These are phyloP conservation scores for Tinamus major DNA, from an alignment of 2,797 vertebrate species.

Conservation along the genomic window DNA sequence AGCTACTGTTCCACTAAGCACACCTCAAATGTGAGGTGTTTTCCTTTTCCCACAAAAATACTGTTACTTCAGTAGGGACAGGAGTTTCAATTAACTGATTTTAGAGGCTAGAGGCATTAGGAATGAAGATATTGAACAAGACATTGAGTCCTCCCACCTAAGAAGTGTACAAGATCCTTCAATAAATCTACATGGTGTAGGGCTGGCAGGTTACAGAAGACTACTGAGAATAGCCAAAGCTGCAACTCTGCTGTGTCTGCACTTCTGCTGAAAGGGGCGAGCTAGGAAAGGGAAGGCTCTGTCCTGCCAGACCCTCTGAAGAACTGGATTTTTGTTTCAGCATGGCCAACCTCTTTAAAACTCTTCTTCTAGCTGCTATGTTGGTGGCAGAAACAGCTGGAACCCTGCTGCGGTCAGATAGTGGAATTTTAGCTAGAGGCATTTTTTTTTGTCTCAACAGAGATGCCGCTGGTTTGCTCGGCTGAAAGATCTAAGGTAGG, in stretches of 20 bases:
- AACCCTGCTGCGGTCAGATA: constrained; percentile 71
- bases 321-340: not conserved
- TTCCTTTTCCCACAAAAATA: not conserved
- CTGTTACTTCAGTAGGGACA: not conserved
- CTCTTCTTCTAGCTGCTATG: constrained; percentile 16
- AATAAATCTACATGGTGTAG: not conserved
- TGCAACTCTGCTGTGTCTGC: not conserved
- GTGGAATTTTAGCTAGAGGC: constrained; percentile 79
- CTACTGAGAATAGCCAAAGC: accelerated
- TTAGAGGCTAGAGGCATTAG: not conserved
- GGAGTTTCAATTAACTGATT: not conserved
- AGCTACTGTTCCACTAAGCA: not conserved
- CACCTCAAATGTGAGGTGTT: not conserved
- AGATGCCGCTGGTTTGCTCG: constrained; percentile 69
- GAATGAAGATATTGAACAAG: not conserved
- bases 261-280: not conserved
- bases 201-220: not conserved
- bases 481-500: constrained; percentile 80
- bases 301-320: not conserved
- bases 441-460: constrained; percentile 62
- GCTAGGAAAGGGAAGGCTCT: not conserved
- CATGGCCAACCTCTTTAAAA: not conserved
- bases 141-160: not conserved
- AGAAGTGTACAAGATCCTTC: not conserved
- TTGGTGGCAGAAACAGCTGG: constrained; percentile 66